phyloP scores from a whole-genome alignment of 2,113 vertebrate species.

The Sterrhoptilus dennistouni region DNA sequence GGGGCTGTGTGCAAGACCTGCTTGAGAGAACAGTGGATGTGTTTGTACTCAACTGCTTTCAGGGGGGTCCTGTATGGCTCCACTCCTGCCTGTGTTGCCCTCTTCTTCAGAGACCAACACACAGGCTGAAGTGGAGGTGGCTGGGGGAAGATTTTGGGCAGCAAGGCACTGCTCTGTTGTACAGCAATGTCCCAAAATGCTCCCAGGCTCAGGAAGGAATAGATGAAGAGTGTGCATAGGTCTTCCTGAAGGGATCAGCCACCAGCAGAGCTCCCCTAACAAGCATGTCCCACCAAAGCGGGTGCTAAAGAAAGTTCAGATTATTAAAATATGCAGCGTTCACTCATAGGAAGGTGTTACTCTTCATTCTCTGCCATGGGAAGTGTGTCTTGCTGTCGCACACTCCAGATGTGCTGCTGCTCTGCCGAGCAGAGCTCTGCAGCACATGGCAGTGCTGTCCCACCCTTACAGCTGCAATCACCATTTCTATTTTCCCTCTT shows the following conservation, averaged over 20 bases:
- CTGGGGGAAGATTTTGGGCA: background rate
- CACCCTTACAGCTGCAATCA: background rate
- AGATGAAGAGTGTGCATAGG: background rate
- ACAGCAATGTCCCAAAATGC: accelerated
- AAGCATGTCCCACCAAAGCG: background rate
- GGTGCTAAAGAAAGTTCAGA: background rate
- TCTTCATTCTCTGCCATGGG: background rate
- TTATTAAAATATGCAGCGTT: background rate
- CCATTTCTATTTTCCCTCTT: background rate
- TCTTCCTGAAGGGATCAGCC: background rate
- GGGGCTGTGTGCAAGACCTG: background rate
- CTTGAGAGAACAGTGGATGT: background rate
- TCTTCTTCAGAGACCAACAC: background rate
- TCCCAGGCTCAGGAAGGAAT: background rate
- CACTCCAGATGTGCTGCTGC: background rate
- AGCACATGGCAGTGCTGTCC: background rate
- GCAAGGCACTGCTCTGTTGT: background rate
- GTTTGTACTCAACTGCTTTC: background rate
- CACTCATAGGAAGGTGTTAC: background rate
- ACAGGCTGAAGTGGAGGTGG: background rate
- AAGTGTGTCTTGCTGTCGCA: background rate
- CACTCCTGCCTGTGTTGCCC: background rate
- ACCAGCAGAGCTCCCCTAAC: background rate
- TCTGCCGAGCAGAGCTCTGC: background rate
- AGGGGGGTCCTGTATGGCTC: background rate